phyloP scores from a whole-genome alignment of 2,113 vertebrate genomes.

The Dolichotis patagonum region DNA sequence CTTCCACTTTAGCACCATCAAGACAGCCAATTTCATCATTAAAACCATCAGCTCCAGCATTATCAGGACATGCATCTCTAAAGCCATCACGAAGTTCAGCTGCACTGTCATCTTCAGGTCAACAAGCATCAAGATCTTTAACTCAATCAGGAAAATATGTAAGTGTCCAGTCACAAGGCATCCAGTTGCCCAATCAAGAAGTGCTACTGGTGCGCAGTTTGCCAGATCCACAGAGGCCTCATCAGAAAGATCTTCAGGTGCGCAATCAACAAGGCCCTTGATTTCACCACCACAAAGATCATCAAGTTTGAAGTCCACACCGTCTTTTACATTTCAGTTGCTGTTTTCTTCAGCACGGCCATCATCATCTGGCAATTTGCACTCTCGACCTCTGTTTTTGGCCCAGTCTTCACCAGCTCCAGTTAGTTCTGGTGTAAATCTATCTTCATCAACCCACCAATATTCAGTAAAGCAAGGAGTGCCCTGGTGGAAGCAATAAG shows the following conservation, averaged over 20 bases:
- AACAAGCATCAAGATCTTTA: too few species aligned
- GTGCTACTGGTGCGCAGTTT: neutral
- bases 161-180: too few species aligned
- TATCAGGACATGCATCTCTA: neutral
- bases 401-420: neutral
- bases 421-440: neutral
- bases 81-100: neutral
- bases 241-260: neutral
- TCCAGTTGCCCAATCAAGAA: neutral
- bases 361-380: neutral
- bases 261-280: neutral
- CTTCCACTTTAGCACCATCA: neutral
- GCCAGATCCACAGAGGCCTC: neutral
- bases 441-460: neutral
- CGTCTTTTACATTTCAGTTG: neutral
- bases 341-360: neutral
- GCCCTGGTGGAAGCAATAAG: neutral
- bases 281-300: neutral
- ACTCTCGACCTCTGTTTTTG: too few species aligned
- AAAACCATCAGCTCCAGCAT: neutral
- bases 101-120: neutral
- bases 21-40: neutral
- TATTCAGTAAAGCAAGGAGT: neutral
- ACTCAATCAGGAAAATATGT: too few species aligned
- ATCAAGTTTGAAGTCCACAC: neutral